Percentiles rank a stretch among this genome's conserved stretches.
These are phyloP conservation scores for Probaryconus sp. DNA, from an alignment of 1,140 invertebrate genomes.

Conservation along the genomic window DNA sequence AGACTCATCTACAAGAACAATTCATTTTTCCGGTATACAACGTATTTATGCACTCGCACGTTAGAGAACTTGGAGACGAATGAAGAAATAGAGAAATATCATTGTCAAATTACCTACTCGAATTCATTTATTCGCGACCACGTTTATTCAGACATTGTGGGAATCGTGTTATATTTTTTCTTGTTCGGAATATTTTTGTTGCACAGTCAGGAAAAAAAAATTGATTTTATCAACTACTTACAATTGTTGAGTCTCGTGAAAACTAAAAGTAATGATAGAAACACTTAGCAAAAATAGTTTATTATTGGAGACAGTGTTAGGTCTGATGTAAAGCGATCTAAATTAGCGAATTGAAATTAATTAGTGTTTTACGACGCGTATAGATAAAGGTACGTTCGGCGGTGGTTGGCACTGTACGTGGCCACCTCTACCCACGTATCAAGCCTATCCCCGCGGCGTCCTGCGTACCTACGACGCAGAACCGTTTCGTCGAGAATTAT, in stretches of 20 bases:
- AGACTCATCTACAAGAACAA: slow-evolving; percentile 1
- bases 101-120: slow-evolving; percentile 31
- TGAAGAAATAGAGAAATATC: slow-evolving; percentile 14
- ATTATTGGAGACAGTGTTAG: too few species aligned
- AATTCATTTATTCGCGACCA: slow-evolving; percentile 40
- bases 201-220: too few species aligned
- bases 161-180: too few species aligned
- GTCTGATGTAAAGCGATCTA: too few species aligned
- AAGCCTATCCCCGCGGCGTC: slow-evolving; percentile 35
- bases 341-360: slow-evolving; percentile 9
- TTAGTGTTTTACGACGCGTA: background rate
- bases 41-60: slow-evolving; percentile 52
- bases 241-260: too few species aligned
- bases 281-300: too few species aligned
- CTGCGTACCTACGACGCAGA: slow-evolving; percentile 64
- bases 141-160: slow-evolving; percentile 5
- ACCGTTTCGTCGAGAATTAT: slow-evolving; percentile 73
- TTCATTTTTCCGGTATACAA: background rate
- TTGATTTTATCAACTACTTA: too few species aligned
- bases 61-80: slow-evolving; percentile 14
- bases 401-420: slow-evolving; percentile 23
- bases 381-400: background rate
- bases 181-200: too few species aligned
- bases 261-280: too few species aligned
- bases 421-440: background rate